Conservation (phyloP, 2,113 vertebrate genomes). For the Gymnocephalus cernua region DNA sequence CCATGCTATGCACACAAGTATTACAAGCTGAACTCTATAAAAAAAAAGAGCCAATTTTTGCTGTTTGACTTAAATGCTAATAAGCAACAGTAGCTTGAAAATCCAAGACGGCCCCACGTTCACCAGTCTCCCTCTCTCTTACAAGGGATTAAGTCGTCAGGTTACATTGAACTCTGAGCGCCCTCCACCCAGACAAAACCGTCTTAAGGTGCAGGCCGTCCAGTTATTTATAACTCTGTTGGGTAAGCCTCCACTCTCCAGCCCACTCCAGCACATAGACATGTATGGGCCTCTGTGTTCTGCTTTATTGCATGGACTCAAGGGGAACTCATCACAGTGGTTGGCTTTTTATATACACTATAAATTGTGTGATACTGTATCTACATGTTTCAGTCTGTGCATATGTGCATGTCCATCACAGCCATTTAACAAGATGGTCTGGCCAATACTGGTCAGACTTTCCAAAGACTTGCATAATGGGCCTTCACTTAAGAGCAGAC, state of each 20-base stretch:
- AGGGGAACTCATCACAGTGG: conserved; percentile 28
- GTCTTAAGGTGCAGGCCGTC: conserved; percentile 72
- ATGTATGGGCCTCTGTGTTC: conserved; percentile 62
- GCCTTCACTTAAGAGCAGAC: conserved; percentile 53
- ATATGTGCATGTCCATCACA: conserved; percentile 25
- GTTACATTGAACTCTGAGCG: conserved; percentile 77
- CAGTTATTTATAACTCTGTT: conserved; percentile 80
- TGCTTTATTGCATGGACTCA: conserved; percentile 23
- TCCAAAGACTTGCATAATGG: conserved; percentile 76
- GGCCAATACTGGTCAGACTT: conserved; percentile 67
- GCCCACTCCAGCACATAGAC: conserved; percentile 57
- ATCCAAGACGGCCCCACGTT: conserved; percentile 50
- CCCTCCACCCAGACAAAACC: conserved; percentile 78
- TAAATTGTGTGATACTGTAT: not conserved
- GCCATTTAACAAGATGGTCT: conserved; percentile 70
- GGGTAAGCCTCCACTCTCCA: conserved; percentile 65
- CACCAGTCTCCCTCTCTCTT: conserved; percentile 61
- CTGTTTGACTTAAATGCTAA: conserved; percentile 53
- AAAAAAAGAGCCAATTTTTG: conserved; percentile 41
- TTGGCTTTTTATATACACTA: not conserved
- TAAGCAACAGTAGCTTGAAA: conserved; percentile 68
- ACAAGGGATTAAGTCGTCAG: conserved; percentile 81
- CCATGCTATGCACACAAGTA: not conserved
- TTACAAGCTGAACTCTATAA: conserved; percentile 33
- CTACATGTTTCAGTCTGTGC: conserved; percentile 3